Percentiles rank a stretch among this genome's conserved stretches.
Conservation (phyloP, 2,113 vertebrate genomes). For the Myotis davidii region DNA sequence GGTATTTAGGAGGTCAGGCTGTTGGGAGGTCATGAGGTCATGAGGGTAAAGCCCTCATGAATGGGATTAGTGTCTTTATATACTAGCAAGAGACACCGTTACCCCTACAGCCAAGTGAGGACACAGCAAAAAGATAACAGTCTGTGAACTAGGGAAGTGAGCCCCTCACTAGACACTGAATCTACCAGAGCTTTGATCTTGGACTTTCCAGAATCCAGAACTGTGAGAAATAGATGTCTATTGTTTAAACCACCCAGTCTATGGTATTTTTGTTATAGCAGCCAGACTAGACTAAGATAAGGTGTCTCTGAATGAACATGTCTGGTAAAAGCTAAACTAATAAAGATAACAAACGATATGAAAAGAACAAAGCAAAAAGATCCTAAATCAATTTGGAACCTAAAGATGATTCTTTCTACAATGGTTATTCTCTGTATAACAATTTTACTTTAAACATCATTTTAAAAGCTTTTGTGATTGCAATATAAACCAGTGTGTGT, state of each 20-base stretch:
- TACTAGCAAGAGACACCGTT: neutral
- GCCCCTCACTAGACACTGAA: neutral
- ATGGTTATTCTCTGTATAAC: neutral
- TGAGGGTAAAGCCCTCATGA: neutral
- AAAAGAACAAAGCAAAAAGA: neutral
- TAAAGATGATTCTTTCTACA: neutral
- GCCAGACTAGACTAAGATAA: neutral
- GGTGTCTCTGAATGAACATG: neutral
- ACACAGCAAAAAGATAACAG: neutral
- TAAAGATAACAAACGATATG: neutral
- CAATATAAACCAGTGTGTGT: neutral
- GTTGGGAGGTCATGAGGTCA: neutral
- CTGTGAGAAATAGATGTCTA: neutral
- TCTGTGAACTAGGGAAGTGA: neutral
- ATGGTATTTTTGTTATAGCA: neutral
- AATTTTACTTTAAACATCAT: neutral
- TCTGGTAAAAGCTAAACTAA: neutral
- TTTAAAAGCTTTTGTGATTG: constrained; percentile 27
- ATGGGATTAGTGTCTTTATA: neutral
- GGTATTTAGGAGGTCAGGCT: neutral
- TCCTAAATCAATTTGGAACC: neutral
- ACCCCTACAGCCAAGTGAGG: neutral
- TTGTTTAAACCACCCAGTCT: neutral
- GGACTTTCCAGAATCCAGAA: neutral
- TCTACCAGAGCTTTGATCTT: neutral